Percentiles rank a stretch among this genome's conserved stretches.
These are phyloP conservation scores for Ophion ventricosus DNA, from an alignment of 2,888 invertebrate genomes.

Conservation along the genomic window DNA sequence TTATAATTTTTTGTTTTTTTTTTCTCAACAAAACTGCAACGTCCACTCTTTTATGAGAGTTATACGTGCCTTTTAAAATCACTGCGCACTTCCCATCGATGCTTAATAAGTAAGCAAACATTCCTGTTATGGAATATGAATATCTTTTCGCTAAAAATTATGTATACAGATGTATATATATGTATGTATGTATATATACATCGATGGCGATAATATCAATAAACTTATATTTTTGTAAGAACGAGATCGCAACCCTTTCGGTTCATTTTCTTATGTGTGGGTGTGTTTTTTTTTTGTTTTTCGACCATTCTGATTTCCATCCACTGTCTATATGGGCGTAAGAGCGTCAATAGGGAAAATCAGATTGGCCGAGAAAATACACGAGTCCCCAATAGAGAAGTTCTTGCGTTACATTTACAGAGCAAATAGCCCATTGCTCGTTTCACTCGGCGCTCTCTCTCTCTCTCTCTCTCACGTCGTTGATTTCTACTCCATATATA, in stretches of 20 bases:
- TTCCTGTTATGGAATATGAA: conserved; percentile 27
- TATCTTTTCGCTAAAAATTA: conserved; percentile 60
- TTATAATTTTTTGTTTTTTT: background rate
- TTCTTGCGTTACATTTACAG: conserved; percentile 38
- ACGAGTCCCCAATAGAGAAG: conserved; percentile 66
- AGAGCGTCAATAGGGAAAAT: conserved; percentile 55
- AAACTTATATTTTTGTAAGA: conserved; percentile 61
- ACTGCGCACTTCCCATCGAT: conserved; percentile 45
- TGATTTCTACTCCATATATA: conserved; percentile 46
- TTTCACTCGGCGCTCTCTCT: conserved; percentile 59
- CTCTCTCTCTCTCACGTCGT: conserved; percentile 57
- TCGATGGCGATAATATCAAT: conserved; percentile 65
- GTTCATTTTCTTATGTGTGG: conserved; percentile 25
- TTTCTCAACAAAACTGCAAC: conserved; percentile 42
- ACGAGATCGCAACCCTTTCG: conserved; percentile 55
- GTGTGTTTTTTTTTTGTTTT: conserved; percentile 4
- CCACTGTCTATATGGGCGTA: background rate
- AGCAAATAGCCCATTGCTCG: conserved; percentile 68
- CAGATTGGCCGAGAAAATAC: conserved; percentile 66
- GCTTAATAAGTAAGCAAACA: conserved; percentile 41
- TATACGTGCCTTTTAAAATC: conserved; percentile 21
- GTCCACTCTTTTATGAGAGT: conserved; percentile 48
- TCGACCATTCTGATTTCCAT: conserved; percentile 1
- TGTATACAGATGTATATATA: conserved; percentile 61
- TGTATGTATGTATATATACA: conserved; percentile 59